phyloP scores from a whole-genome alignment of 2,797 vertebrate genomes.

The Todus mexicanus region DNA sequence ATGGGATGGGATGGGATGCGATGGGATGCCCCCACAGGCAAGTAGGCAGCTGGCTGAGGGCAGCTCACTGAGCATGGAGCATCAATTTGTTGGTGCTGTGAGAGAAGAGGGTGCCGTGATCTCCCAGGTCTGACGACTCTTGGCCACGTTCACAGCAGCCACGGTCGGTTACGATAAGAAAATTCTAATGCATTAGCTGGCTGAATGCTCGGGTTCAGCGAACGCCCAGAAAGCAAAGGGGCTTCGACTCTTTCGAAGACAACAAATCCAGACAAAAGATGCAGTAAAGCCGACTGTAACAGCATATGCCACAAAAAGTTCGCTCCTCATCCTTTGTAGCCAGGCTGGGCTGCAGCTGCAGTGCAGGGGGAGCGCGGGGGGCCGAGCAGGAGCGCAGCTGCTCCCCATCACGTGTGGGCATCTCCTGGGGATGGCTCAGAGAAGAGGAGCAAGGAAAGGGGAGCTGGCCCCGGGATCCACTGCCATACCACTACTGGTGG shows the following conservation, averaged over 20 bases:
- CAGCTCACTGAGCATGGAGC: not conserved
- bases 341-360: conserved; percentile 60
- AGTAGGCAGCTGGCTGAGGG: not conserved
- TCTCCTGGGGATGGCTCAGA: conserved; percentile 20
- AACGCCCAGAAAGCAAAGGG: conserved; percentile 14
- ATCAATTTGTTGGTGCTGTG: not conserved
- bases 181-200: not conserved
- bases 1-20: not conserved
- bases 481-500: not conserved
- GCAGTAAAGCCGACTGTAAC: conserved; percentile 19
- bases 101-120: not conserved
- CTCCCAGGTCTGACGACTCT: not conserved
- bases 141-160: not conserved
- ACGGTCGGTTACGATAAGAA: not conserved
- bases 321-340: conserved; percentile 36
- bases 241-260: conserved; percentile 1
- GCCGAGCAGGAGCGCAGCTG: conserved; percentile 50
- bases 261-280: conserved; percentile 43
- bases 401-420: conserved; percentile 36
- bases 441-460: not conserved
- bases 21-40: too few species aligned
- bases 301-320: conserved; percentile 55
- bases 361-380: not conserved
- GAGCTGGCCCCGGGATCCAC: not conserved
- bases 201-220: not conserved